Evolutionary conservation across 30 jellyfish, hydroid and myxozoan genomes (phyloP).

Genomic region (Morbakka virulenta): DNA sequence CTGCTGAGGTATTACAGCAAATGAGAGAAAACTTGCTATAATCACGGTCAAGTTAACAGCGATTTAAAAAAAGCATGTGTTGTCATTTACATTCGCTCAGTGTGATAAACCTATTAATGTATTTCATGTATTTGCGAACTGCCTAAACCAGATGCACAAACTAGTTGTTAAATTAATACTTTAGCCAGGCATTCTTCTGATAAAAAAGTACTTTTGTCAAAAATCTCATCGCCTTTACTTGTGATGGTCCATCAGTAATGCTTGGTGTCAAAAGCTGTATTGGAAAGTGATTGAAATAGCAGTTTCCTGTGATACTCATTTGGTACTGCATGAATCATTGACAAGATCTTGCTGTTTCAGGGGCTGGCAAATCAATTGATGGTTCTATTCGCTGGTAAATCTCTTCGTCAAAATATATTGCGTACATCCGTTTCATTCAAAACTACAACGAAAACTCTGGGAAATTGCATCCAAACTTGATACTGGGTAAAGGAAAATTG

Average conservation of each 20-base stretch:
- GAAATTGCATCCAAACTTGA: too few relatives aligned
- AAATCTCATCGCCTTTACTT: background rate
- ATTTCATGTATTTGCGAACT: conserved; percentile 16
- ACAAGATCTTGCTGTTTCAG: background rate
- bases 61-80: background rate
- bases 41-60: background rate
- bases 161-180: background rate
- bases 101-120: background rate
- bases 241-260: background rate
- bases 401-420: background rate
- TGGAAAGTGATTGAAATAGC: background rate
- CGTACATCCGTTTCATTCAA: background rate
- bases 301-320: background rate
- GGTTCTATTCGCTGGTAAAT: background rate
- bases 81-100: background rate
- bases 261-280: background rate
- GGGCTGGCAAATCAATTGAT: background rate
- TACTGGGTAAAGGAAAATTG: too few relatives aligned
- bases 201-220: background rate
- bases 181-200: background rate
- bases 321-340: background rate
- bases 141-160: conserved; percentile 13
- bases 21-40: background rate
- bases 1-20: background rate
- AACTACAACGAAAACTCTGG: too few relatives aligned